A percentile compares a stretch with the other conserved stretches of the same genome.
These are phyloP conservation scores for Megathymus violae DNA, from an alignment of 1,140 invertebrate genomes.

Conservation along the genomic window DNA sequence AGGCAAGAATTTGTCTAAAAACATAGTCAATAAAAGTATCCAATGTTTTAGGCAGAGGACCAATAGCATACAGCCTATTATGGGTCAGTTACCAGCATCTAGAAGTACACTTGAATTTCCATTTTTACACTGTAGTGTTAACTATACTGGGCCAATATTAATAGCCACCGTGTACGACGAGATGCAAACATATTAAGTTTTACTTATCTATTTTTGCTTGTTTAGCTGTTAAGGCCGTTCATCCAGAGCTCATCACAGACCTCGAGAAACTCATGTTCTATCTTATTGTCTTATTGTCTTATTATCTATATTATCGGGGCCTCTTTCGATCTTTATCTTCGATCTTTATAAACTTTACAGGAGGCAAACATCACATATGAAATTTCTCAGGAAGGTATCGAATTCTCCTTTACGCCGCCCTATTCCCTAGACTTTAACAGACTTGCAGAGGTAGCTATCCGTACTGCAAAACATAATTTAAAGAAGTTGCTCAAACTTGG, in stretches of 20 bases:
- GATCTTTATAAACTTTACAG: conserved; percentile 32
- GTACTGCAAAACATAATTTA: conserved; percentile 29
- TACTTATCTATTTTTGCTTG: conserved; percentile 42
- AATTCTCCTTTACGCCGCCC: conserved; percentile 34
- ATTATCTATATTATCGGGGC: conserved; percentile 36
- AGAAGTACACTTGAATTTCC: too few species aligned
- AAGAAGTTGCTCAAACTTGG: conserved; percentile 22
- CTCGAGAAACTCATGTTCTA: conserved; percentile 28
- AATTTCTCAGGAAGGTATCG: too few species aligned
- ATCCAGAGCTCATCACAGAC: conserved; percentile 39
- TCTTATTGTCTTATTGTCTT: too few species aligned
- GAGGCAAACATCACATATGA: conserved; percentile 12
- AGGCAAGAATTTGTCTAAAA: conserved; percentile 31
- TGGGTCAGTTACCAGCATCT: conserved; percentile 3
- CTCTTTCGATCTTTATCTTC: too few species aligned
- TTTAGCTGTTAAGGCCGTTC: conserved; percentile 36
- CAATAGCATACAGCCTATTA: too few species aligned
- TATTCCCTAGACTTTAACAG: conserved; percentile 37
- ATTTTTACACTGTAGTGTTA: conserved; percentile 45
- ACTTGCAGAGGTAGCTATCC: conserved; percentile 28
- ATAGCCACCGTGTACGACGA: conserved; percentile 37
- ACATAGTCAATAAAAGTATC: too few species aligned
- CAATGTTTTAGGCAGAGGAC: too few species aligned
- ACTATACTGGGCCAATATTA: conserved; percentile 62
- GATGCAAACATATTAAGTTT: conserved; percentile 39